phyloP scores from a whole-genome alignment of 2,113 vertebrate species.

The Hydrochoerus hydrochaeris region DNA sequence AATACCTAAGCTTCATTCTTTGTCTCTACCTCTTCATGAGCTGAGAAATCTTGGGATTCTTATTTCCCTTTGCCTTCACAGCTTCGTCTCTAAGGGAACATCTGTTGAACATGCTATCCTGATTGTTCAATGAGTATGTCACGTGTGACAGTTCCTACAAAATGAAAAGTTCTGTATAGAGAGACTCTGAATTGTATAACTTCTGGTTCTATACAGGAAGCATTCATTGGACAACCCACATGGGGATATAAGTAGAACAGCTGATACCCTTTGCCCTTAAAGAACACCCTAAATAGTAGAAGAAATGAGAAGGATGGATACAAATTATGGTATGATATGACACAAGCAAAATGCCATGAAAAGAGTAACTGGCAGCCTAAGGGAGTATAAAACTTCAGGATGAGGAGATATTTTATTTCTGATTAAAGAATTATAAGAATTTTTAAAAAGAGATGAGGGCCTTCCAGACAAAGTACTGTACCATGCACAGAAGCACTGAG shows the following conservation, averaged over 20 bases:
- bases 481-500: background rate
- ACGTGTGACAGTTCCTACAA: background rate
- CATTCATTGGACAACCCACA: background rate
- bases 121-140: background rate
- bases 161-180: background rate
- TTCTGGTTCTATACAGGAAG: background rate
- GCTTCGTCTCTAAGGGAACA: background rate
- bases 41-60: background rate
- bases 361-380: background rate
- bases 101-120: background rate
- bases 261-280: background rate
- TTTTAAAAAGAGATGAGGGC: background rate
- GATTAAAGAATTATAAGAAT: background rate
- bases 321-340: background rate
- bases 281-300: background rate
- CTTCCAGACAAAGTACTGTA: background rate
- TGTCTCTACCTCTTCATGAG: background rate
- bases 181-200: background rate
- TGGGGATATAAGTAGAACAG: background rate
- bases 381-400: background rate
- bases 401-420: background rate
- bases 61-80: background rate
- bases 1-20: background rate
- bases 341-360: background rate
- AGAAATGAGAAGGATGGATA: background rate